These are phyloP conservation scores for Cyprinodon variegatus DNA, from an alignment of 2,113 vertebrate genomes.

Conservation along the genomic window DNA sequence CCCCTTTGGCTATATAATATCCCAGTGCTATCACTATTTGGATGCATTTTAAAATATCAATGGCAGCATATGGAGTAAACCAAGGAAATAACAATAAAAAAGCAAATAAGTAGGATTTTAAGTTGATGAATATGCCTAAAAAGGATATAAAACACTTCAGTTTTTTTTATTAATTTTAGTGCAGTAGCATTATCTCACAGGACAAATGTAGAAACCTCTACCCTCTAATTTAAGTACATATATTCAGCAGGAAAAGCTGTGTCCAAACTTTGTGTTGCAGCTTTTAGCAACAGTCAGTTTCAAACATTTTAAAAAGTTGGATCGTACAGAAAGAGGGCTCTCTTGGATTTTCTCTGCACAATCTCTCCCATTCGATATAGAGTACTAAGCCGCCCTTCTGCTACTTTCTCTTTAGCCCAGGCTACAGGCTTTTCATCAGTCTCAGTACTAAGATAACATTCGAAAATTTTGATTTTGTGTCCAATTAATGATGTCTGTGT, in stretches of 20 bases:
- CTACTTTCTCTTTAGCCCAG: not conserved
- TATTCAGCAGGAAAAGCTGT: not conserved
- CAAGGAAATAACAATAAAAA: constrained; percentile 30
- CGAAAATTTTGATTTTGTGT: too few species aligned
- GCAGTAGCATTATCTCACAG: not conserved
- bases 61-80: constrained; percentile 46
- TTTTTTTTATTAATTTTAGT: not conserved
- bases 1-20: constrained; percentile 59
- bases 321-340: not conserved
- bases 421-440: not conserved
- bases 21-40: constrained; percentile 36
- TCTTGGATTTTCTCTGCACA: not conserved
- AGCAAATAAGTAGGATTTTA: constrained; percentile 43
- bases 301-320: not conserved
- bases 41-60: constrained; percentile 69
- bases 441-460: too few species aligned
- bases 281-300: too few species aligned
- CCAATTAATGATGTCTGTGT: not conserved
- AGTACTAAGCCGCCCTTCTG: not conserved
- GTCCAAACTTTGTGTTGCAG: not conserved
- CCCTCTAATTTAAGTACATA: not conserved
- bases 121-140: not conserved
- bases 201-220: not conserved
- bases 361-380: not conserved
- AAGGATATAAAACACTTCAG: too few species aligned